Conservation (phyloP, 2,797 vertebrate genomes). For the Acipenser transmontanus region DNA sequence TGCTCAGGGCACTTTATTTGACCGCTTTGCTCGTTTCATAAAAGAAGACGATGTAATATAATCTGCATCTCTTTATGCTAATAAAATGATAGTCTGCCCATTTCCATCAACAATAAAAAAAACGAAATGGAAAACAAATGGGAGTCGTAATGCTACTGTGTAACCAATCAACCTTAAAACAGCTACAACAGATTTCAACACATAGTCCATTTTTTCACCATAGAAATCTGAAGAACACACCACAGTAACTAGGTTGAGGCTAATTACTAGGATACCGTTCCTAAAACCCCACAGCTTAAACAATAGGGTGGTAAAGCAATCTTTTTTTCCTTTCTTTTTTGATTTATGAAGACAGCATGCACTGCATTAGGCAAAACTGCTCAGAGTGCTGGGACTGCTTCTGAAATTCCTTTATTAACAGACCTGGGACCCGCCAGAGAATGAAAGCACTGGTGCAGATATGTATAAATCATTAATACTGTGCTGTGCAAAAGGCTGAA, state of each 20-base stretch:
- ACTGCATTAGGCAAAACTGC: conserved; percentile 40
- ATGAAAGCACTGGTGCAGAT: conserved; percentile 47
- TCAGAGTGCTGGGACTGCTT: conserved; percentile 37
- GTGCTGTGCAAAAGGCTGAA: conserved; percentile 42
- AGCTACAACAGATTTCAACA: conserved; percentile 32
- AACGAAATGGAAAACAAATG: conserved; percentile 26
- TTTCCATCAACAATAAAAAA: too few species aligned
- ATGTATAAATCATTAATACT: conserved; percentile 65
- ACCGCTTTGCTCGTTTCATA: conserved; percentile 17
- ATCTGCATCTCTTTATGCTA: conserved; percentile 45
- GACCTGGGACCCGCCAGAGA: conserved; percentile 39
- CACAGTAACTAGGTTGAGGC: conserved; percentile 32
- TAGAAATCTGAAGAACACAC: conserved; percentile 42
- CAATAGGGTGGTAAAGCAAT: background rate
- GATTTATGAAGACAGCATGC: conserved; percentile 51
- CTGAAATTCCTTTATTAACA: conserved; percentile 58
- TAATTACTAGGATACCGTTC: background rate
- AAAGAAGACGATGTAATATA: conserved; percentile 29
- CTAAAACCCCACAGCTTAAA: background rate
- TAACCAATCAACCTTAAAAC: conserved; percentile 44
- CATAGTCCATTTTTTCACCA: conserved; percentile 42
- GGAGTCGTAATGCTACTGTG: conserved; percentile 28
- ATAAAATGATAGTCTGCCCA: conserved; percentile 30
- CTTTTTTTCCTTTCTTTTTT: conserved; percentile 27
- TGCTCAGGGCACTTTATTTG: conserved; percentile 23